Conservation (phyloP, 2,113 vertebrate genomes). For the Scolopax mira region DNA sequence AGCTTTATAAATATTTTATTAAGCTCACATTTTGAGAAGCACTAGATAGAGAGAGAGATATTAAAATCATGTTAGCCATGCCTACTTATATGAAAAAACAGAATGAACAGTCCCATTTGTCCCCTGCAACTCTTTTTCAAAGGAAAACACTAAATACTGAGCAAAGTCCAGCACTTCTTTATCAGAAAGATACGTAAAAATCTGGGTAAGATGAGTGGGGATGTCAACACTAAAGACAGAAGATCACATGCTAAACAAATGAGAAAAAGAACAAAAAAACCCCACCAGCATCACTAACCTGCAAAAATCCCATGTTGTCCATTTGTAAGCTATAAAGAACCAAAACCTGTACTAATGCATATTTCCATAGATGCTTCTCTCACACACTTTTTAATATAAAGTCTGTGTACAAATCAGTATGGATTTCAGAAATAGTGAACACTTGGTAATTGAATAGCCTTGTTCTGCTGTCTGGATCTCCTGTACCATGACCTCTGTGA, state of each 20-base stretch:
- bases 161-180: neutral
- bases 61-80: neutral
- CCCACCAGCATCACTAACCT: rapidly evolving
- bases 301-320: neutral
- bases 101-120: neutral
- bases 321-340: neutral
- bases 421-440: neutral
- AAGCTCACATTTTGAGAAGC: conserved; percentile 32
- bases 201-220: neutral
- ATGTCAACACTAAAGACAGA: neutral
- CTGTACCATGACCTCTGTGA: neutral
- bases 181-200: neutral
- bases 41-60: neutral
- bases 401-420: neutral
- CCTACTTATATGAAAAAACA: neutral
- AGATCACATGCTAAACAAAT: neutral
- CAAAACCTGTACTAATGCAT: neutral
- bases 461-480: neutral
- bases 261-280: neutral
- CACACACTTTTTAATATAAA: neutral
- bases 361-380: neutral
- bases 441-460: neutral
- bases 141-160: neutral
- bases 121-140: neutral
- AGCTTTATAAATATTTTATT: conserved; percentile 59